Base-by-base conservation (phyloP, 2,888 invertebrate genomes). In the Diachrysia chrysitis region DNA sequence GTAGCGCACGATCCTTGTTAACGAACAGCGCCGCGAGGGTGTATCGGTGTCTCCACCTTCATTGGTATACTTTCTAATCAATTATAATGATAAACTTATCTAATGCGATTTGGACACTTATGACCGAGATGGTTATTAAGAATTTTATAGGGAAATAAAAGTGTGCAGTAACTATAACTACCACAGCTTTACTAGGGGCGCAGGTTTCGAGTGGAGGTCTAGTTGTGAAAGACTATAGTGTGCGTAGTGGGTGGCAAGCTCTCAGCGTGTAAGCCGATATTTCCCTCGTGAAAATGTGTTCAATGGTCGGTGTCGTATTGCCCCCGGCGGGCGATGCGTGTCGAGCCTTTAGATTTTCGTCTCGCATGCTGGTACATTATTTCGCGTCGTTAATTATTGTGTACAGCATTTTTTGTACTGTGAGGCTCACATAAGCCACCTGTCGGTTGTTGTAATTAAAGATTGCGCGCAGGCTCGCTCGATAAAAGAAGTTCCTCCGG, bases 301-400 rank as follows among this genome's bases (percentile, higher is more conserved):
- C 91, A 93, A 94, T 93, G 89, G 90, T 81, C 85, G 93, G 93
- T 94, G 90, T 95, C 94, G 90, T 83, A 87, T 95, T 93, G 89
- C 93, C 78, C 70, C 75, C 74, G 83, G 79, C 83, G 80, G 61
- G 72, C 84, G 85, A 88, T 91, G 90, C 91, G 90, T 90, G 91
- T 89, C 81, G 87, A 89, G 86, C 89, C 93, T 95, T 93, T 93
- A 92, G 93, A 94, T 94, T 94, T 95, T 95, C 93, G 94, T 89
- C 90, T 92, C 89, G 90, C 87, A 93, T 94, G 93, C 93, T 90
- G 93, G 95, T 90, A 88, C 94, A 95, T 95, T 95, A 94, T 95
- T 93, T 92, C 94, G 92, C 93, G 90, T 93, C 94, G 91, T 92
- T 94, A 95, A 95, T 95, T 95, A 95, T 95, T 90, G 89, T 91